Evolutionary conservation across 2,888 invertebrate genomes (phyloP), one percentile per base, ranked within the genome.

Genomic region (Mantis religiosa): DNA sequence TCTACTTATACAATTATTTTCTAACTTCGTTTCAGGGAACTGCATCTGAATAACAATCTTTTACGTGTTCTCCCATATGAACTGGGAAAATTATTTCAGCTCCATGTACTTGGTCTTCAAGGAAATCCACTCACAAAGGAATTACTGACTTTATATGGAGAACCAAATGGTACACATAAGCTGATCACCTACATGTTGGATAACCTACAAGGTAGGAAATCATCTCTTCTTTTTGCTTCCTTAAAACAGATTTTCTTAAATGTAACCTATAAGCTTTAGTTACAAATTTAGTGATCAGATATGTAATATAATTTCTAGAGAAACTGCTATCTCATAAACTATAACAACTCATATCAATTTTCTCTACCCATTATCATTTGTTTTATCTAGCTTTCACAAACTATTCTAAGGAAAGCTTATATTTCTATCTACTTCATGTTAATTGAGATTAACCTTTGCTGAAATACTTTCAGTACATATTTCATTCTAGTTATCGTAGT

Each of bases 61-160:
- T 95, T 99, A 91, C 96, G 99, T 91, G 97, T 97, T 91, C 95
- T 99, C 92, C 99, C 99, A 4, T 99, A 98, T 94, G 99, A 99
- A 94, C 95, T 99, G 92, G 99, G 99, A 91, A 98, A 98, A 94
- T 95, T 99, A 92, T 99, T 99, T 94, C 98, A 99, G 94, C 95
- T 99, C 91, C 97, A 98, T 93, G 96, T 97, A 92, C 95, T 99
- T 91, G 98, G 98, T 92, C 95, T 98, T 91, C 97, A 97, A 92
- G 99, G 98, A 34, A 99, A 99, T 95, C 99, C 99, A 83, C 95
- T 99, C 91, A 97, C 97, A 92, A 98, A 98, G 93, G 99, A 99
- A 93, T 97, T 99, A 93, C 95, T 98, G 93, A 96, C 97, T 91
- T 95, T 99, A 91, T 99, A 98, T 94, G 97, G 97, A 93, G 99